Percentiles rank a stretch among this genome's conserved stretches.
Evolutionary conservation across 2,888 invertebrate species (phyloP).

Genomic region (Hecatera dysodea): DNA sequence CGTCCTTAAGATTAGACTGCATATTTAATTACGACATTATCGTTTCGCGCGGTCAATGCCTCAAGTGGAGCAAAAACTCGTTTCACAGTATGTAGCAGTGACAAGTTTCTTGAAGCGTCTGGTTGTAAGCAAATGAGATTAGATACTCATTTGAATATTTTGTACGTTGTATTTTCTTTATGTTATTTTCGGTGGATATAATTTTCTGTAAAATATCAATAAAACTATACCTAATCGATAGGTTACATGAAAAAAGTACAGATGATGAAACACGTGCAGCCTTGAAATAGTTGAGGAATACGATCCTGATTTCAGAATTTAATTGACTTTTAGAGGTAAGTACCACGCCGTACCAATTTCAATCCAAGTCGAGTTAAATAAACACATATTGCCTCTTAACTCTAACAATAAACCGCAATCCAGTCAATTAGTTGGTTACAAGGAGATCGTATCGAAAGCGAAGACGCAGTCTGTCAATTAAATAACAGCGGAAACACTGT

Average conservation of each 20-base stretch:
- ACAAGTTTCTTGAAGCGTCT: slow-evolving; percentile 45
- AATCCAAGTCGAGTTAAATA: slow-evolving; percentile 37
- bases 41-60: slow-evolving; percentile 54
- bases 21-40: slow-evolving; percentile 70
- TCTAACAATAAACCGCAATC: slow-evolving; percentile 47
- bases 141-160: slow-evolving; percentile 32
- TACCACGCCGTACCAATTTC: slow-evolving; percentile 28
- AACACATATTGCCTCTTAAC: slow-evolving; percentile 28
- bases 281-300: slow-evolving; percentile 1
- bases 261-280: slow-evolving; percentile 8
- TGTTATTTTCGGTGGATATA: not conserved
- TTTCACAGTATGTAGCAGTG: slow-evolving; percentile 46
- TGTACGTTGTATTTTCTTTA: slow-evolving; percentile 4
- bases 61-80: slow-evolving; percentile 60
- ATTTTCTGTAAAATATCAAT: not conserved
- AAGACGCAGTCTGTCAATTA: slow-evolving; percentile 66
- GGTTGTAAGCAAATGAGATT: slow-evolving; percentile 49
- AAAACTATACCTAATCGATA: not conserved
- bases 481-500: slow-evolving; percentile 68
- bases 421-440: slow-evolving; percentile 47
- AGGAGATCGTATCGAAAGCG: slow-evolving; percentile 62
- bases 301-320: not conserved
- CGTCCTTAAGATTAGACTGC: slow-evolving; percentile 60
- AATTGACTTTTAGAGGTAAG: slow-evolving; percentile 18
- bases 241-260: not conserved